Conservation (phyloP, 2,888 invertebrate species). For the Bedellia somnulentella region DNA sequence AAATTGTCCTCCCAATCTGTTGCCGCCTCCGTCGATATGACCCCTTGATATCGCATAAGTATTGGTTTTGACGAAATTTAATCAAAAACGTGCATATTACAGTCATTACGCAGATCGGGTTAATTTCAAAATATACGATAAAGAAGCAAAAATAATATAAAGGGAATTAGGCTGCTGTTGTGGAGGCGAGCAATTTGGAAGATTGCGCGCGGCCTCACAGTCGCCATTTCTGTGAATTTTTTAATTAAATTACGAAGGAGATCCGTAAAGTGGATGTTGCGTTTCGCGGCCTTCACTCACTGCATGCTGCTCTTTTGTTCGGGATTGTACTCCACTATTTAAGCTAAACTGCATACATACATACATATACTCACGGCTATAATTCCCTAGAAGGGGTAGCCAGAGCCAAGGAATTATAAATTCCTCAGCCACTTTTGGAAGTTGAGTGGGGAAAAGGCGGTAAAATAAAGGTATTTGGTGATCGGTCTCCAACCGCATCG, state of each 20-base stretch:
- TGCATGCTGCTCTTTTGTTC: not conserved
- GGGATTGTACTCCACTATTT: too few species aligned
- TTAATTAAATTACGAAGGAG: conserved; percentile 56
- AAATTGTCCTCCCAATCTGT: conserved; percentile 20
- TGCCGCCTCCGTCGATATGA: conserved; percentile 18
- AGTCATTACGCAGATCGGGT: conserved; percentile 39
- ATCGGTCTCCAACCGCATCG: too few species aligned
- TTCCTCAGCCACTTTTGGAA: too few species aligned
- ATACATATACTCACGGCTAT: too few species aligned
- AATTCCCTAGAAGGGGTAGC: too few species aligned
- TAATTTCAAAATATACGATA: conserved; percentile 56
- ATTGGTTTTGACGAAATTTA: conserved; percentile 54
- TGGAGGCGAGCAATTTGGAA: conserved; percentile 42
- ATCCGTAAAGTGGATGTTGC: conserved; percentile 41
- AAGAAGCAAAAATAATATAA: conserved; percentile 51
- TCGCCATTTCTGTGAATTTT: conserved; percentile 55
- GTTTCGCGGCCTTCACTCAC: too few species aligned
- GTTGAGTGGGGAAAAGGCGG: too few species aligned
- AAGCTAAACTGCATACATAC: too few species aligned
- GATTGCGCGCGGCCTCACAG: conserved; percentile 32
- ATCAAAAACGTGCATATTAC: conserved; percentile 46
- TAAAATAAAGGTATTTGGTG: too few species aligned
- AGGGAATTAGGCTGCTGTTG: conserved; percentile 51
- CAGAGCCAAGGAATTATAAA: too few species aligned
- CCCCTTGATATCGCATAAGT: conserved; percentile 45